phyloP scores from a whole-genome alignment of 2,797 vertebrate species.

The Platyrinchus mystaceus region DNA sequence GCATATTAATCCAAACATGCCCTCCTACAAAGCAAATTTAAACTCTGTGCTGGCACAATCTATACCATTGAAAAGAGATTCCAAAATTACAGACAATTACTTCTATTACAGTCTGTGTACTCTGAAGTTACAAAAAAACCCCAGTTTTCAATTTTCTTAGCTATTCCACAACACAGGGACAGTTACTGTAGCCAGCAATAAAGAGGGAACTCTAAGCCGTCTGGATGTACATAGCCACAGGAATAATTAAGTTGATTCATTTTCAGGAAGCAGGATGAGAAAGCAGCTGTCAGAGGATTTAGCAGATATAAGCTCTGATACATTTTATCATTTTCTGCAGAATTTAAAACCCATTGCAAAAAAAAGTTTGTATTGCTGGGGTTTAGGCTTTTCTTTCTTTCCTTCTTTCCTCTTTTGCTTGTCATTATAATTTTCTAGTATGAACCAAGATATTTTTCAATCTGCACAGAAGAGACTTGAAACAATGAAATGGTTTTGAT shows the following conservation, averaged over 20 bases:
- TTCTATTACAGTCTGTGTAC: neutral
- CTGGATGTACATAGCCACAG: neutral
- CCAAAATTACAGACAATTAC: neutral
- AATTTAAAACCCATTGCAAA: neutral
- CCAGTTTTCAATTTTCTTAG: neutral
- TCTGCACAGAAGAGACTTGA: neutral
- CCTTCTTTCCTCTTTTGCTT: neutral
- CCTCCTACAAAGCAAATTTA: neutral
- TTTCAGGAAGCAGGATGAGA: constrained; percentile 41
- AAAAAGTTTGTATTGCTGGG: neutral
- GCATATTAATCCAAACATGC: neutral
- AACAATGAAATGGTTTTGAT: neutral
- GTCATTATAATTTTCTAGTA: neutral
- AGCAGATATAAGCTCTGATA: constrained; percentile 17
- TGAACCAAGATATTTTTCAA: neutral
- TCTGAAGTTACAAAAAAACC: neutral
- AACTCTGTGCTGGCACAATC: neutral
- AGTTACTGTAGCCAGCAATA: neutral
- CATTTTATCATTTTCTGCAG: neutral
- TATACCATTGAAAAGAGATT: neutral
- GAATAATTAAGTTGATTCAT: constrained; percentile 46
- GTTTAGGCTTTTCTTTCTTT: neutral
- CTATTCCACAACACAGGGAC: constrained; percentile 17
- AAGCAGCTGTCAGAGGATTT: constrained; percentile 23
- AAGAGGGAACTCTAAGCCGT: neutral